Base-by-base conservation (phyloP, 2,888 invertebrate genomes). In the Myopa tessellatipennis region DNA sequence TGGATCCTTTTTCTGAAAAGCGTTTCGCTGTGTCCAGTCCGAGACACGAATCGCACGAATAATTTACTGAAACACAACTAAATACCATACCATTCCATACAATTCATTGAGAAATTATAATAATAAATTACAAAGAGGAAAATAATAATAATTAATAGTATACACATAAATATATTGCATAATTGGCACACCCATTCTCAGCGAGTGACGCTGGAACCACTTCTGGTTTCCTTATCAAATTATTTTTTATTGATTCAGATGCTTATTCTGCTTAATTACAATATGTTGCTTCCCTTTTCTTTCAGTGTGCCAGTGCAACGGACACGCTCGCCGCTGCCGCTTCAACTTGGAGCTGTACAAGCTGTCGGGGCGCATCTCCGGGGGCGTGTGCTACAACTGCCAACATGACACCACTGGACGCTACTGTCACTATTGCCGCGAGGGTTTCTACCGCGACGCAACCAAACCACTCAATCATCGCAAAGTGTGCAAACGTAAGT, bases 281-380 rank as follows among this genome's bases (percentile, higher is more conserved):
- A 76, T 71, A 26, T 55, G 71, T 61, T 63, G 34, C 5, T 55
- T 55, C 14, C 16, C 5, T 55, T n/a, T n/a, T n/a, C n/a, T 55
- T 55, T n/a, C 94, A 99, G 99, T 96, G 85, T 99, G 99, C 92
- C 97, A 98, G 91, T 99, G 99, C 92, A 99, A 99, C 91, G 94
- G 96, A 76, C 99, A 99, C 91, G 97, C 98, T 58, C 93, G 97
- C 79, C 94, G 96, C 86, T 99, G 99, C 90, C 95, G 97, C 75
- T 99, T 99, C 93, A 98, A 98, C 92, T 96, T 98, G 95, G 98
- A 99, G 90, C 92, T 99, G 85, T 99, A 96, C 93, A 96, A 98
- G 91, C 91, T 98, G 89, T 98, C 98, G 4, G 98, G 98, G 0
- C 93, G 96, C 67, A 95, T 95, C 83, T 96, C 96, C 85, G 98